Percentiles rank a stretch among this genome's conserved stretches.
phyloP scores from a whole-genome alignment of 2,113 vertebrate species.

The Semnopithecus entellus region DNA sequence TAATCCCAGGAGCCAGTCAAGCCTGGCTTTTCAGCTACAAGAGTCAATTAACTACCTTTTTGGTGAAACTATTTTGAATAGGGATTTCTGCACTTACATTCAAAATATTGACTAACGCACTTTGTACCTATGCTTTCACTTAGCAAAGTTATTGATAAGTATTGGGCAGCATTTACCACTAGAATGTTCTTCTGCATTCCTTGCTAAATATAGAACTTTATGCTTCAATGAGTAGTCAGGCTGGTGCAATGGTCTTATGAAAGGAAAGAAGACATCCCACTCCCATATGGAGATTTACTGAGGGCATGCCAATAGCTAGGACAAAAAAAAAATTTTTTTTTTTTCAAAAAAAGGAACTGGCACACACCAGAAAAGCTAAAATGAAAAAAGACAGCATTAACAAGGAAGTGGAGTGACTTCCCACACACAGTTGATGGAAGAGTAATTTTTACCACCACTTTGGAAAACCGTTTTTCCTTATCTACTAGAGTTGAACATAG shows the following conservation, averaged over 20 bases:
- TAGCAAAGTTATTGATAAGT: not conserved
- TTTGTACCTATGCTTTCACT: not conserved
- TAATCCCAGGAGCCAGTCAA: not conserved
- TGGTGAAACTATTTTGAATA: not conserved
- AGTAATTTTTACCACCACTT: not conserved
- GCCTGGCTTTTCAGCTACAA: not conserved
- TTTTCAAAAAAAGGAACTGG: not conserved
- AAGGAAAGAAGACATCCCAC: not conserved
- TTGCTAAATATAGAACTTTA: not conserved
- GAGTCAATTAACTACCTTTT: not conserved
- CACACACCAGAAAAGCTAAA: not conserved
- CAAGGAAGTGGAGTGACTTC: not conserved
- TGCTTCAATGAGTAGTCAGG: not conserved
- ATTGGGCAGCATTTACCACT: not conserved
- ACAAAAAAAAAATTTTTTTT: not conserved
- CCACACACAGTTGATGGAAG: not conserved
- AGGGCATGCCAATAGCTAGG: not conserved
- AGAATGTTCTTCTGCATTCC: not conserved
- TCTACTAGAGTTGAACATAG: not conserved
- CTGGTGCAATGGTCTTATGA: not conserved
- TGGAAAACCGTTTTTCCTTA: not conserved
- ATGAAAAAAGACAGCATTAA: not conserved
- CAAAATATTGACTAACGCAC: constrained; percentile 10
- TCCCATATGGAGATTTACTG: not conserved
- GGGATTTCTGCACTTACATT: not conserved